Evolutionary conservation across 2,888 invertebrate genomes (phyloP), one percentile per base, ranked within the genome.

Genomic region (Tinea semifulvella): DNA sequence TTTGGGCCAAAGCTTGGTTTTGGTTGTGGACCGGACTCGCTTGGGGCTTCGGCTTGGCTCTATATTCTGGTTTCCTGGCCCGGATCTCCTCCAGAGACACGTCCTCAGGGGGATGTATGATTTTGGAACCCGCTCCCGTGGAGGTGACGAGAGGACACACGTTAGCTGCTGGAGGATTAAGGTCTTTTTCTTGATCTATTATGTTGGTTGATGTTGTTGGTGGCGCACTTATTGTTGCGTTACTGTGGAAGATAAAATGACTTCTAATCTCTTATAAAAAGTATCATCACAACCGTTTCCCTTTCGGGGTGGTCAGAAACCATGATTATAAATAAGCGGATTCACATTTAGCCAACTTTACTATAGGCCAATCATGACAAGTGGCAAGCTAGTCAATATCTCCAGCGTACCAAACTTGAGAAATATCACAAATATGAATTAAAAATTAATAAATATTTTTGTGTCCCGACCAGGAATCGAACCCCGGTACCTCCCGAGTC

Each of bases 21-120:
- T 10, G n/a, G 6, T 54, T 53, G 47, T 22, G 52, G 2, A 53
- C 51, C 16, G 50, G 52, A 2, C 66, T 67, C 26, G 66, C 58
- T 35, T 68, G 71, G 0, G 64, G 66, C 40, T 67, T 65, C 1
- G 75, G 67, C 36, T 60, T 63, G 1, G 74, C 67, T 2, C 84
- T 83, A 63, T 94, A 94, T 59, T 88, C 88, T 7, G 85, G 72
- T 57, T 84, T 76, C 43, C 90, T 76, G 6, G 93, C 89, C 42
- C 90, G 81, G 52, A 92, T 85, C 73, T 95, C 94, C 66, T 94
- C 94, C 65, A 94, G 63, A 20, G 96, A 96, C 44, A 95, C 87
- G 69, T 96, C 95, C 67, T 97, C 96, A 1, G 93, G 89, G 0
- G 97, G 97, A 71, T 97, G 97, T 54, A 97, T 87, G 46, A 97